Percentiles rank a stretch among this genome's conserved stretches.
phyloP scores from a whole-genome alignment of 2,113 vertebrate genomes.

The Chaetops frenatus region DNA sequence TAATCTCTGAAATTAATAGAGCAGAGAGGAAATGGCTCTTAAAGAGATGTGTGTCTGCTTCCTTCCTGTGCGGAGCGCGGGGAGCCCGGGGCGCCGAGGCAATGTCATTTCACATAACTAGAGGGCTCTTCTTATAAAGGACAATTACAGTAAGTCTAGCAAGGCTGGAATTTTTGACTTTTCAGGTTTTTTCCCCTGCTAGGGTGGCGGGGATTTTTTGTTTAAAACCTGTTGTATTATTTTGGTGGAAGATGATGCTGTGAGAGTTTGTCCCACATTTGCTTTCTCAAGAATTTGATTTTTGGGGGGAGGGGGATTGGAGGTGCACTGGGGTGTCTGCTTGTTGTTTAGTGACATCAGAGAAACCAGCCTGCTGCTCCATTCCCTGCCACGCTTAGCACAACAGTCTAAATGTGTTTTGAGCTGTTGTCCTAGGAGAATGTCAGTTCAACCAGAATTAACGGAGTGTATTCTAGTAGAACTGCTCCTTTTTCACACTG shows the following conservation, averaged over 20 bases:
- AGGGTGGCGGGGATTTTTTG: not conserved
- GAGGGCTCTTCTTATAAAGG: conserved; percentile 65
- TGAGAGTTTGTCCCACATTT: not conserved
- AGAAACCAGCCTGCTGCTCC: not conserved
- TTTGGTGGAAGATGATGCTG: not conserved
- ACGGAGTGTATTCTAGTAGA: not conserved
- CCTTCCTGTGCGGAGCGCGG: conserved; percentile 70
- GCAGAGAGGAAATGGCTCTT: conserved; percentile 72
- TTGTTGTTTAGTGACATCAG: not conserved
- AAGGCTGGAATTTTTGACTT: conserved; percentile 53
- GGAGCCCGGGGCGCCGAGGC: conserved; percentile 58
- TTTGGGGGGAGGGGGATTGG: not conserved
- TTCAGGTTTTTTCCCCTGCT: not conserved
- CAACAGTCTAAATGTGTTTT: not conserved
- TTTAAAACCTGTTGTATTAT: not conserved
- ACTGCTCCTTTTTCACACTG: conserved; percentile 23
- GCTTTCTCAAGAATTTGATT: not conserved
- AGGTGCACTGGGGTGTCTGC: not conserved
- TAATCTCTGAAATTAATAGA: conserved; percentile 81
- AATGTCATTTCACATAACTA: conserved; percentile 74
- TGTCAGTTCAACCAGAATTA: conserved; percentile 35
- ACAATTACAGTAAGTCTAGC: conserved; percentile 60
- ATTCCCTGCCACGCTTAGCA: not conserved
- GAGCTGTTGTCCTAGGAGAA: not conserved
- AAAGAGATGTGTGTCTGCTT: conserved; percentile 68